Percentiles rank a stretch among this genome's conserved stretches.
Conservation (phyloP, 2,113 vertebrate species). For the Atlantisia rogersi region DNA sequence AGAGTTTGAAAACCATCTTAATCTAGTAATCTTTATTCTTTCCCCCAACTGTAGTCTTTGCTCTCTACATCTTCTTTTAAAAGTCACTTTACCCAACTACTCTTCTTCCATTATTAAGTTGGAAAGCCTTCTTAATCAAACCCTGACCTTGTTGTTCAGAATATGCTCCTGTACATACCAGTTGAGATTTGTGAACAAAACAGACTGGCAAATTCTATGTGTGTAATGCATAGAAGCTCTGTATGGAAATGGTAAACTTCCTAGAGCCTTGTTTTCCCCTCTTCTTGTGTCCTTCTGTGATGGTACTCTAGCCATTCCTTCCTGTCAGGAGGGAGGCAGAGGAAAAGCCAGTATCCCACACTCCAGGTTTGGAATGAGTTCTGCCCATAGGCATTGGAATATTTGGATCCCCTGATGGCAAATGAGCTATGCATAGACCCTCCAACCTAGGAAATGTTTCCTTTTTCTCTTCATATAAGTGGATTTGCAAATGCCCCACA, state of each 20-base stretch:
- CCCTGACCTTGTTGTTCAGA: not conserved
- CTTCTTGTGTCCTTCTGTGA: not conserved
- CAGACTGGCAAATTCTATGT: not conserved
- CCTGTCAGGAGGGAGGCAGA: not conserved
- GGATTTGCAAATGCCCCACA: not conserved
- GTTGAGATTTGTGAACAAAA: not conserved
- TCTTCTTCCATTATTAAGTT: not conserved
- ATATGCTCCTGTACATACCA: not conserved
- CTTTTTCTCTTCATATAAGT: not conserved
- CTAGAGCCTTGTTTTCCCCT: fast-evolving
- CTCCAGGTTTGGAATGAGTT: not conserved
- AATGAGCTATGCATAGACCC: not conserved
- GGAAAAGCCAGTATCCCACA: not conserved
- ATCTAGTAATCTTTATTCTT: not conserved
- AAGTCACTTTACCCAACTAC: not conserved
- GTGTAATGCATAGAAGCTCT: not conserved
- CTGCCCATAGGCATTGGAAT: not conserved
- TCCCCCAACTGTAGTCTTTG: not conserved
- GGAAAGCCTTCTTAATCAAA: not conserved
- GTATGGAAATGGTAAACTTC: not conserved
- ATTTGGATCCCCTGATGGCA: not conserved
- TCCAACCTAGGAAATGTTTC: not conserved
- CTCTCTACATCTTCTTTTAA: not conserved
- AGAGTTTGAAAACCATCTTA: not conserved
- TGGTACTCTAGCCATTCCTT: not conserved